Conservation (phyloP, 1,140 invertebrate genomes). For the Batillaria attramentaria region DNA sequence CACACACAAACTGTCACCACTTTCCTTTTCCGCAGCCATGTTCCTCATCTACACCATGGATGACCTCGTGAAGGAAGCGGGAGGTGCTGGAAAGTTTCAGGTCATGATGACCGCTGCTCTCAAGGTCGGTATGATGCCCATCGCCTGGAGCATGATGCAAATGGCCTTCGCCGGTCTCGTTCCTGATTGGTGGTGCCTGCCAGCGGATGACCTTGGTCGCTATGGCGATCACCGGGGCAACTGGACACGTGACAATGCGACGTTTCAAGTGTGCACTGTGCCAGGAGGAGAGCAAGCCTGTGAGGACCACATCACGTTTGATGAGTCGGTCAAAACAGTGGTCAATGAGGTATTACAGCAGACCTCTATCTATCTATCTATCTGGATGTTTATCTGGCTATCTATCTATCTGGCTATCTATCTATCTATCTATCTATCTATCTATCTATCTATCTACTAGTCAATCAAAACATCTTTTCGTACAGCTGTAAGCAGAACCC, state of each 20-base stretch:
- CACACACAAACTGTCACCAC: too few species aligned
- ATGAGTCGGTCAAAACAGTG: conserved; percentile 12
- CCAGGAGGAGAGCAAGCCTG: neutral
- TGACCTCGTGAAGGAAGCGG: too few species aligned
- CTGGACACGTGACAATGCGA: conserved; percentile 29
- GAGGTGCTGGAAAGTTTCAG: conserved; percentile 43
- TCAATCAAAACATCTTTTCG: too few species aligned
- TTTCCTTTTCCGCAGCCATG: too few species aligned
- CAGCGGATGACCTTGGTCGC: too few species aligned
- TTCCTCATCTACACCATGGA: too few species aligned
- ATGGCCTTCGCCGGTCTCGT: conserved; percentile 42
- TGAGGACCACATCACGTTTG: conserved; percentile 1
- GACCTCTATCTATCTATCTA: too few species aligned
- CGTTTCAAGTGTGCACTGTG: conserved; percentile 22
- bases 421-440: too few species aligned
- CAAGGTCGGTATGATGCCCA: conserved; percentile 16
- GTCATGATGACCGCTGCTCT: conserved; percentile 17
- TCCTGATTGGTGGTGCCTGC: conserved; percentile 42
- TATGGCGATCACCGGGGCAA: neutral
- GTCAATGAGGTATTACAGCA: conserved; percentile 38
- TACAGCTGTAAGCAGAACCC: too few species aligned
- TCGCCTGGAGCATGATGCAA: conserved; percentile 42
- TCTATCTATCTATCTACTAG: too few species aligned
- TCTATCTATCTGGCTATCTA: too few species aligned
- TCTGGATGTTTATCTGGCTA: too few species aligned